These are phyloP conservation scores for Diadumene lineata DNA, from an alignment of 92 coral and sea anemone species.

Conservation along the genomic window DNA sequence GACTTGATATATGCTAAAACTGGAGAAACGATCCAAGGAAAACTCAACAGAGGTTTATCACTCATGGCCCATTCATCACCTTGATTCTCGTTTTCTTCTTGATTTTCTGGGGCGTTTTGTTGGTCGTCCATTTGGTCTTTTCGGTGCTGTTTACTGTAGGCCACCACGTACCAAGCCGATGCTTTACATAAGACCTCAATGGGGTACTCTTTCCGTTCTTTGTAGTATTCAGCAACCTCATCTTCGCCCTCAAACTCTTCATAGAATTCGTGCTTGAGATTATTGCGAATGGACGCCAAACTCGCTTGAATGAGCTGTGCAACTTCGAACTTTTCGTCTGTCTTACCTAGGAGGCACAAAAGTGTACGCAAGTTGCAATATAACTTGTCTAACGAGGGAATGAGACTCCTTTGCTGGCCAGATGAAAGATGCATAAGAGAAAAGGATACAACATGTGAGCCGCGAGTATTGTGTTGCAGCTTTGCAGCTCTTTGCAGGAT, in stretches of 20 bases:
- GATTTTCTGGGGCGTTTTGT: neutral
- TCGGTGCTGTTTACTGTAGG: constrained; percentile 43
- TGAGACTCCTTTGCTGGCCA: too few species aligned
- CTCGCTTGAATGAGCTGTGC: constrained; percentile 89
- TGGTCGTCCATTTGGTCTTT: neutral
- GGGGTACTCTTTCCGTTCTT: constrained; percentile 49
- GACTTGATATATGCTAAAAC: constrained; percentile 65
- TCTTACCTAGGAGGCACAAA: too few species aligned
- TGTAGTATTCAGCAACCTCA: constrained; percentile 51
- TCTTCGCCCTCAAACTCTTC: constrained; percentile 79
- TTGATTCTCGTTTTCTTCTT: neutral
- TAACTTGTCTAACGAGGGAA: too few species aligned
- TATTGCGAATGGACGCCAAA: constrained; percentile 67
- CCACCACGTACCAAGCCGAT: constrained; percentile 87
- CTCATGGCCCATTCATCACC: constrained; percentile 30
- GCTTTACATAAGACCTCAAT: constrained; percentile 72
- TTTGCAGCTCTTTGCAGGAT: too few species aligned
- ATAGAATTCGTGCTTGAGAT: constrained; percentile 68
- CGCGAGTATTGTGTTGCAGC: too few species aligned
- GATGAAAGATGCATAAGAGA: too few species aligned
- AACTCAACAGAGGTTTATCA: constrained; percentile 45
- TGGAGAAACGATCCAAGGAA: constrained; percentile 82
- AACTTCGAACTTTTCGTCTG: constrained; percentile 78
- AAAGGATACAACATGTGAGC: too few species aligned
- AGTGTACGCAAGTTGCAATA: too few species aligned